These are phyloP conservation scores for Hemithea aestivaria DNA, from an alignment of 2,888 invertebrate species.

Conservation along the genomic window DNA sequence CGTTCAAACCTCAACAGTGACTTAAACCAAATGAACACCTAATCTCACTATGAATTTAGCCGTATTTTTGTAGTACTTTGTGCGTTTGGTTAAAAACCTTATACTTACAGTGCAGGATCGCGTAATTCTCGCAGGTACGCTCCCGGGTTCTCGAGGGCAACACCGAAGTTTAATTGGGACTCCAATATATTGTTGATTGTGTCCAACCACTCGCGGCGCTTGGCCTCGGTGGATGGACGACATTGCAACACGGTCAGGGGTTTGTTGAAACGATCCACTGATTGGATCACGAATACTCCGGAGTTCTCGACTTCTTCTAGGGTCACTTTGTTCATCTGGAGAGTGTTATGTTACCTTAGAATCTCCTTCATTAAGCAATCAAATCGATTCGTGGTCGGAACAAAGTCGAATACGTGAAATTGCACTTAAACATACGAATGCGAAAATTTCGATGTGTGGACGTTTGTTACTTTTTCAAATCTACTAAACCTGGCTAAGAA, in stretches of 20 bases:
- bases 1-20: neutral
- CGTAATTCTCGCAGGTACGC: constrained; percentile 59
- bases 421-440: too few relatives aligned
- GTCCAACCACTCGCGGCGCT: constrained; percentile 90
- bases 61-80: neutral
- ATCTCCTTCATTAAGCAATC: too few relatives aligned
- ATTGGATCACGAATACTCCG: constrained; percentile 72
- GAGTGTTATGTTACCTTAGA: neutral
- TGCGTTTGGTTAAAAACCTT: neutral
- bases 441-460: too few relatives aligned
- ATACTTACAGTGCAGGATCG: constrained; percentile 63
- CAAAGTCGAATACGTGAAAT: too few relatives aligned
- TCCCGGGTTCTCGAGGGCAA: constrained; percentile 97
- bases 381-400: too few relatives aligned
- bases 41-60: constrained; percentile 6
- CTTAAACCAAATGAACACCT: constrained; percentile 6
- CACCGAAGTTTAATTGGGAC: constrained; percentile 95
- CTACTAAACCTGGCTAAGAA: too few relatives aligned
- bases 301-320: constrained; percentile 79
- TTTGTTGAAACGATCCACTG: constrained; percentile 79
- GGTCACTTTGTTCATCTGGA: constrained; percentile 96
- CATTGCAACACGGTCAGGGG: constrained; percentile 86
- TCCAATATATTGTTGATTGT: constrained; percentile 92
- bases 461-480: too few relatives aligned
- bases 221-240: constrained; percentile 80